phyloP scores from a whole-genome alignment of 2,113 vertebrate species.

The Sylvia atricapilla region DNA sequence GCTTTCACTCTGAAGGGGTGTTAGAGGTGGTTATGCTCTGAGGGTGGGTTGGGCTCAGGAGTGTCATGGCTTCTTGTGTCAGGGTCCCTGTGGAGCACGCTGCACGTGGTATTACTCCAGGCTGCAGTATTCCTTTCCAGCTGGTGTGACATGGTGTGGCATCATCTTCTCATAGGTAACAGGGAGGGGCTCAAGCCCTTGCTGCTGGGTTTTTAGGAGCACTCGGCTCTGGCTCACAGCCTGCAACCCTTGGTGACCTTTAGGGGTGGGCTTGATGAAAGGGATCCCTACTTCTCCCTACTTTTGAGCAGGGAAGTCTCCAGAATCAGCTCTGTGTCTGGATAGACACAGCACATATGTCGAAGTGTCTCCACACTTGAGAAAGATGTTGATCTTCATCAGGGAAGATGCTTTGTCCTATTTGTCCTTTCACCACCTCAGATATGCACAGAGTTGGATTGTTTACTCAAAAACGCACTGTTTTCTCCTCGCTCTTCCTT shows the following conservation, averaged over 20 bases:
- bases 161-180: background rate
- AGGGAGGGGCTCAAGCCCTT: background rate
- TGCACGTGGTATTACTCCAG: fast-evolving
- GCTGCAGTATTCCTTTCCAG: background rate
- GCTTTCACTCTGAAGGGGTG: background rate
- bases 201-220: background rate
- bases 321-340: background rate
- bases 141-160: background rate
- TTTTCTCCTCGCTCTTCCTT: background rate
- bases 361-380: background rate
- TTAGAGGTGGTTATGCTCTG: background rate
- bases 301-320: background rate
- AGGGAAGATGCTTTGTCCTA: background rate
- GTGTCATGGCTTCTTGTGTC: background rate
- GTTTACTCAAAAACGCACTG: background rate
- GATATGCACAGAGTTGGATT: background rate
- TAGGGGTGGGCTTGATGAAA: background rate
- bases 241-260: background rate
- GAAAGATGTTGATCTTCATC: background rate
- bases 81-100: background rate
- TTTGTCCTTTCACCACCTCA: background rate
- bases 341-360: background rate
- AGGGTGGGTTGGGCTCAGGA: background rate
- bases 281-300: background rate
- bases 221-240: background rate